Percentiles rank a stretch among this genome's conserved stretches.
These are phyloP conservation scores for Gambusia yucatana DNA, from an alignment of 2,797 vertebrate species.

Conservation along the genomic window DNA sequence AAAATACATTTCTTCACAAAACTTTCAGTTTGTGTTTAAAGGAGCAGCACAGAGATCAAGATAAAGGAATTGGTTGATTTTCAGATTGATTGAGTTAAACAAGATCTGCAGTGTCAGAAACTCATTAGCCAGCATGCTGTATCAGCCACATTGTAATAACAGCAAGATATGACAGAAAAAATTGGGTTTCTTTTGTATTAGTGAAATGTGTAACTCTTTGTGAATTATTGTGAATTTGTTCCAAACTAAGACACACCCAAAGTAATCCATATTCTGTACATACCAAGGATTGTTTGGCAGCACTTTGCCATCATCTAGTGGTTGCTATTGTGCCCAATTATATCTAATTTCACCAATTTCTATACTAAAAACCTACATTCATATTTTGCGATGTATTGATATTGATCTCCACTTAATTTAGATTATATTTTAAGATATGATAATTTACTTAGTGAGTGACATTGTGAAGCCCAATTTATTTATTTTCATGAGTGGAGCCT, in stretches of 20 bases:
- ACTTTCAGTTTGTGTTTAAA: conserved; percentile 2
- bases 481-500: too few species aligned
- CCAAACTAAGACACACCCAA: neutral
- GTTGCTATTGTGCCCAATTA: neutral
- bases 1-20: neutral
- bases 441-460: too few species aligned
- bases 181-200: neutral
- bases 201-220: neutral
- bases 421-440: neutral
- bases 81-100: neutral
- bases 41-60: neutral
- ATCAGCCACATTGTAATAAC: neutral
- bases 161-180: neutral
- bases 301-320: neutral
- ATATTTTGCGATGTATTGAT: neutral
- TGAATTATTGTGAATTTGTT: neutral
- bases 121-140: neutral
- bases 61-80: neutral
- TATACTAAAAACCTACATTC: neutral
- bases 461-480: too few species aligned
- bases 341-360: neutral
- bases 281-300: neutral
- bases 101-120: neutral
- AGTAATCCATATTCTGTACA: neutral
- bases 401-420: neutral